Percentiles rank a stretch among this genome's conserved stretches.
Evolutionary conservation across 2,797 vertebrate genomes (phyloP).

Genomic region (Alcedo atthis): DNA sequence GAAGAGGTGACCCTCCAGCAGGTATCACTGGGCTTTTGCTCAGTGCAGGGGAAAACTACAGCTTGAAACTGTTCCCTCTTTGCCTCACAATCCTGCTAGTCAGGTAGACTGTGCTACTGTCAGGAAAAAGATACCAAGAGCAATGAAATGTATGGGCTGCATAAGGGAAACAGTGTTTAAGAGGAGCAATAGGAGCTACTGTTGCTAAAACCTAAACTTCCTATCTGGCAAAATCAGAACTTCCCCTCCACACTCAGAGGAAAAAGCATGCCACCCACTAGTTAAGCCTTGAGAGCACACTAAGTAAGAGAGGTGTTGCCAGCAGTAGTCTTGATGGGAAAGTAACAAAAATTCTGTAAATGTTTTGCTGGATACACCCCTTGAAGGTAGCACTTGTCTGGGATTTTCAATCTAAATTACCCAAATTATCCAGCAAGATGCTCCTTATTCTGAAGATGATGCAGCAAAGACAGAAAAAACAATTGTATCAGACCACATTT

Average conservation of each 20-base stretch:
- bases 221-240: neutral
- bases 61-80: neutral
- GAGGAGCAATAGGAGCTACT: neutral
- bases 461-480: neutral
- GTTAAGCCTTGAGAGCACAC: neutral
- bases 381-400: neutral
- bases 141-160: neutral
- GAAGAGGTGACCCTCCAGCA: neutral
- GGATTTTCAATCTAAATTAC: neutral
- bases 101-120: neutral
- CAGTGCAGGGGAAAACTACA: neutral
- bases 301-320: neutral
- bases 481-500: neutral
- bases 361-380: neutral
- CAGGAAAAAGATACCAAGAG: neutral
- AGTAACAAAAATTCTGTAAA: neutral
- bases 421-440: neutral
- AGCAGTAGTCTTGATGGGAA: neutral
- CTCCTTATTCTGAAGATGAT: neutral
- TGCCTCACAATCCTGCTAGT: neutral
- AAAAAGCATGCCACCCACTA: neutral
- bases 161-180: neutral
- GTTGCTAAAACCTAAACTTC: neutral
- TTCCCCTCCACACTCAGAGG: fast-evolving
- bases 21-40: neutral